Evolutionary conservation across 2,113 vertebrate genomes (phyloP).

Genomic region (Noturus placidus): DNA sequence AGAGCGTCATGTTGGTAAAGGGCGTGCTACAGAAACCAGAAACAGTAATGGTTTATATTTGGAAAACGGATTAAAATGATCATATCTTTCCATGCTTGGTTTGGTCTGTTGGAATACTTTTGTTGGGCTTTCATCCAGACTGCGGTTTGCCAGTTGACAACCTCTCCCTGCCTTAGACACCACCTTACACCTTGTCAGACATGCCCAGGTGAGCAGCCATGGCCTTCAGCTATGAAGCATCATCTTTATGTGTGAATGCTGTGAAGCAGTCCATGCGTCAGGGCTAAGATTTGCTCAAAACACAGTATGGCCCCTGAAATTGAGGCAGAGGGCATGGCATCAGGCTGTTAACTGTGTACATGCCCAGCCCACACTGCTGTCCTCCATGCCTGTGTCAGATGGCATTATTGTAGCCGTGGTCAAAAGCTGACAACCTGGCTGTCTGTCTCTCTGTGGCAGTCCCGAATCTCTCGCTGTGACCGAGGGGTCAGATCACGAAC

Average conservation of each 20-base stretch:
- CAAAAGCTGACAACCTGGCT: constrained; percentile 55
- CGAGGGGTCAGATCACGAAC: constrained; percentile 55
- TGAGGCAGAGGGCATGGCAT: constrained; percentile 43
- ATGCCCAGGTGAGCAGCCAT: constrained; percentile 23
- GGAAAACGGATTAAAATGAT: background rate
- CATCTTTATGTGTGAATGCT: constrained; percentile 22
- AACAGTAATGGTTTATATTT: background rate
- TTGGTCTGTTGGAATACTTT: background rate
- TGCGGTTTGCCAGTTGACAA: background rate
- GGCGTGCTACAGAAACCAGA: background rate
- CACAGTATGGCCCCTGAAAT: constrained; percentile 40
- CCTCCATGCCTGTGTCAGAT: constrained; percentile 47
- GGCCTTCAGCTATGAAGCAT: constrained; percentile 18
- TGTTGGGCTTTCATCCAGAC: background rate
- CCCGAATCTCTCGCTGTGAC: constrained; percentile 42
- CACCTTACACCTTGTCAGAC: constrained; percentile 24
- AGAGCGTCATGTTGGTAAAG: background rate
- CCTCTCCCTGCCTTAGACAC: background rate
- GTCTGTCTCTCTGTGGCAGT: constrained; percentile 53
- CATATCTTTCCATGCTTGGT: background rate
- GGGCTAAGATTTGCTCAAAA: constrained; percentile 34
- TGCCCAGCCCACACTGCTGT: constrained; percentile 58
- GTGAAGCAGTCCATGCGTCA: constrained; percentile 13
- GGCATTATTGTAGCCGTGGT: constrained; percentile 33
- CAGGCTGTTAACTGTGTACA: constrained; percentile 40